These are phyloP conservation scores for Tachypleus tridentatus DNA, from an alignment of 1,140 invertebrate genomes.

Conservation along the genomic window DNA sequence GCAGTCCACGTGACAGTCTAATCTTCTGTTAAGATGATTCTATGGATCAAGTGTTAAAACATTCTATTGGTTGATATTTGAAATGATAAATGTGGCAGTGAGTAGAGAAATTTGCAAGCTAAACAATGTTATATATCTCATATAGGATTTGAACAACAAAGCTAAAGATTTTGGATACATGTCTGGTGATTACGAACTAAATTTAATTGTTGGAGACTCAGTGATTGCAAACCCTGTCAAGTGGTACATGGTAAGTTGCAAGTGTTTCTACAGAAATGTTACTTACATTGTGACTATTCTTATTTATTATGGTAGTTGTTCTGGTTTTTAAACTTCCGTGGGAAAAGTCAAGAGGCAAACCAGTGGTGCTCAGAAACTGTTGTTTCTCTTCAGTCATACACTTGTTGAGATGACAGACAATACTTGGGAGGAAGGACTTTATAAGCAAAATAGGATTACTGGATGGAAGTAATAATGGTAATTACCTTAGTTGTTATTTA, in stretches of 20 bases:
- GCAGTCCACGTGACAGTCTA: not conserved
- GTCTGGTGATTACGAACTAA: slow-evolving; percentile 67
- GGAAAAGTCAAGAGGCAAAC: no score
- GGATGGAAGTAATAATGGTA: no score
- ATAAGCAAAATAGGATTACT: no score
- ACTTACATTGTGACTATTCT: not conserved
- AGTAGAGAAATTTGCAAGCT: not conserved
- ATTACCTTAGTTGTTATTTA: no score
- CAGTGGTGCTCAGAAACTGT: no score
- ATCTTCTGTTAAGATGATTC: not conserved
- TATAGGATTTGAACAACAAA: slow-evolving; percentile 62
- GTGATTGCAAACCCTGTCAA: slow-evolving; percentile 75
- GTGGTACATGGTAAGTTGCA: slow-evolving; percentile 67
- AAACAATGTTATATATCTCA: slow-evolving; percentile 17
- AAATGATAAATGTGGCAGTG: no score
- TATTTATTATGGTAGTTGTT: not conserved
- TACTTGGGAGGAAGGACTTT: no score
- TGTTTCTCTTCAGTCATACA: no score
- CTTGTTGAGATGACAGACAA: no score
- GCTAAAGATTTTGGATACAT: slow-evolving; percentile 64
- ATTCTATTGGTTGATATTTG: no score
- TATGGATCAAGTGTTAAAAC: no score
- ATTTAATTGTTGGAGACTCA: slow-evolving; percentile 80
- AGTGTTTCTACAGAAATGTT: slow-evolving; percentile 51
- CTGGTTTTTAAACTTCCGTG: no score